Evolutionary conservation across 2,888 invertebrate species (phyloP).

Genomic region (Mylabris sibirica): DNA sequence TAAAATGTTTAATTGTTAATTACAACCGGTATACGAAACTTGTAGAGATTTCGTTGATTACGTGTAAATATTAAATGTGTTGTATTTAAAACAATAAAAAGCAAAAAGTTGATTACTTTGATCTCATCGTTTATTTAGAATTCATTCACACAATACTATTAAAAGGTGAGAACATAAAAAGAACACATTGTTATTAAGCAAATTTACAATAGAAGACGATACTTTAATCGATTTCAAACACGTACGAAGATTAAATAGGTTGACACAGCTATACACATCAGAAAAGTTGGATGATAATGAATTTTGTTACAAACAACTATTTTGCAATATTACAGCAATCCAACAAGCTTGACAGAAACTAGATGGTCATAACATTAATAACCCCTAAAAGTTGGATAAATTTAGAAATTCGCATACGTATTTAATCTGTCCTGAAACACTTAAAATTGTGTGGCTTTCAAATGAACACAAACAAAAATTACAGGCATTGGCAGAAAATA

Average conservation of each 20-base stretch:
- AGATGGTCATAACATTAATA: neutral
- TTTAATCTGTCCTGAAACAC: too few relatives aligned
- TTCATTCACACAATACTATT: neutral
- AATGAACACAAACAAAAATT: too few relatives aligned
- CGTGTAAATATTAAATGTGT: neutral
- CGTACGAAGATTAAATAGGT: neutral
- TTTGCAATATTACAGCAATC: neutral
- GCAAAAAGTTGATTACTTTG: neutral
- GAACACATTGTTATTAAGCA: neutral
- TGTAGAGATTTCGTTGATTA: neutral
- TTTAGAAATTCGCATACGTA: too few relatives aligned
- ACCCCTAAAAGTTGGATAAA: too few relatives aligned
- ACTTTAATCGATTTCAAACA: neutral
- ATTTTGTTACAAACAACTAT: neutral
- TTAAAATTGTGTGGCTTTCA: too few relatives aligned
- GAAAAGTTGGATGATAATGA: neutral
- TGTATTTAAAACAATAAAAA: neutral
- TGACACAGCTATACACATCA: neutral
- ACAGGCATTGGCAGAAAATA: too few relatives aligned
- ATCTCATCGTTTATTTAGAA: neutral
- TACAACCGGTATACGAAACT: slow-evolving; percentile 10
- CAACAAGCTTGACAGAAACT: neutral
- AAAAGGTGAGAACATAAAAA: neutral
- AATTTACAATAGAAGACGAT: neutral
- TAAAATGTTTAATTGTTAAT: slow-evolving; percentile 27